phyloP scores from a whole-genome alignment of 2,113 vertebrate species.

The Leucopsar rothschildi region DNA sequence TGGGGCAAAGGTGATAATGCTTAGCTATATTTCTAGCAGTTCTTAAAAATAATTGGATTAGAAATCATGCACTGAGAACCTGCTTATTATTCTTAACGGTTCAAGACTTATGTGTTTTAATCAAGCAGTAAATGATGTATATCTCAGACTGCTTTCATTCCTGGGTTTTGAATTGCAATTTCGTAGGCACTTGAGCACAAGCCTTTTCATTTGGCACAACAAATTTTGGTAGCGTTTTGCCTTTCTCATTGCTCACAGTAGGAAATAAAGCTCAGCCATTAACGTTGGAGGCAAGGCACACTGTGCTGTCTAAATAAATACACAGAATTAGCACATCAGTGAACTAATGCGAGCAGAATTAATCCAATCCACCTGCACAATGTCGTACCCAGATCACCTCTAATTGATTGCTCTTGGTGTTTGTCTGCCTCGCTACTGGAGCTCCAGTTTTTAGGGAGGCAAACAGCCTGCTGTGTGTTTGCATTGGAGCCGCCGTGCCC shows the following conservation, averaged over 20 bases:
- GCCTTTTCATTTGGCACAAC: conserved; percentile 28
- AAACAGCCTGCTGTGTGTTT: not conserved
- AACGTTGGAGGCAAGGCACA: not conserved
- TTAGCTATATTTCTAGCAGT: conserved; percentile 15
- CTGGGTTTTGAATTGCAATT: conserved; percentile 13
- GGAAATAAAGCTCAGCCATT: not conserved
- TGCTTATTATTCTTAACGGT: conserved; percentile 48
- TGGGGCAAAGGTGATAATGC: conserved; percentile 24
- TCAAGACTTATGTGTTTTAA: conserved; percentile 47
- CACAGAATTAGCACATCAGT: conserved; percentile 8
- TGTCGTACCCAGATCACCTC: not conserved
- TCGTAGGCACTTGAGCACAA: not conserved
- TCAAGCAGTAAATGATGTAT: conserved; percentile 43
- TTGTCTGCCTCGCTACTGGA: not conserved
- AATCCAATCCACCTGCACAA: conserved; percentile 46
- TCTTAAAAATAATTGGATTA: conserved; percentile 60
- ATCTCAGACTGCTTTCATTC: not conserved
- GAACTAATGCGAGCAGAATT: conserved; percentile 31
- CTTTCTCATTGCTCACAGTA: not conserved
- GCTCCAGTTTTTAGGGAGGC: not conserved
- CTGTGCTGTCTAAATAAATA: conserved; percentile 27
- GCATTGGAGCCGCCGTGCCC: not conserved
- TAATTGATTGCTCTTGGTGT: conserved; percentile 45
- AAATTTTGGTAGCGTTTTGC: conserved; percentile 1
- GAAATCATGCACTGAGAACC: conserved; percentile 34